Evolutionary conservation across 2,113 vertebrate genomes (phyloP).

Genomic region (Microcebus murinus): DNA sequence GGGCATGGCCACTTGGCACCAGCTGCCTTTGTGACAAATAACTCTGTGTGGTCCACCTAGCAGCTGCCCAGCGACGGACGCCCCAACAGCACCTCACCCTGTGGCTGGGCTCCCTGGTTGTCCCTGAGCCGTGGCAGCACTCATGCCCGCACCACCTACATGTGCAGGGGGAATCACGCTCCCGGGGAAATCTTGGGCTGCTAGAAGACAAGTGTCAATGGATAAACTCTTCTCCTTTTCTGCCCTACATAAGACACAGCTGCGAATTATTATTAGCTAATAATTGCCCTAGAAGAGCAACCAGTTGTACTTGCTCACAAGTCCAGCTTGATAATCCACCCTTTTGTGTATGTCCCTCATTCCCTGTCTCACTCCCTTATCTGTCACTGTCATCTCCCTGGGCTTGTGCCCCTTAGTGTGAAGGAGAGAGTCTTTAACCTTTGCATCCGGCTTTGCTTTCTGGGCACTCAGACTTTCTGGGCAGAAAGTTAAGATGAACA

Average conservation of each 20-base stretch:
- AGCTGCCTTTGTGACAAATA: neutral
- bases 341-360: neutral
- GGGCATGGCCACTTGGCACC: neutral
- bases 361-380: neutral
- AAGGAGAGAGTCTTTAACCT: neutral
- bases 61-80: neutral
- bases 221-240: neutral
- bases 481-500: neutral
- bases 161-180: neutral
- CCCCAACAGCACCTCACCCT: neutral
- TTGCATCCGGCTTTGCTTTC: neutral
- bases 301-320: neutral
- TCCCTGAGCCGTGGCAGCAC: neutral
- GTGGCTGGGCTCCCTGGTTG: neutral
- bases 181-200: neutral
- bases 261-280: neutral
- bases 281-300: neutral
- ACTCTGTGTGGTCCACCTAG: neutral
- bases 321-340: neutral
- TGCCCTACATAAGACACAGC: neutral
- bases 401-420: too few relatives aligned
- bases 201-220: neutral
- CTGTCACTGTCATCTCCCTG: neutral
- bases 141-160: neutral
- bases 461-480: neutral